phyloP scores from a whole-genome alignment of 2,888 invertebrate species.

The Rhodophaea formosa region DNA sequence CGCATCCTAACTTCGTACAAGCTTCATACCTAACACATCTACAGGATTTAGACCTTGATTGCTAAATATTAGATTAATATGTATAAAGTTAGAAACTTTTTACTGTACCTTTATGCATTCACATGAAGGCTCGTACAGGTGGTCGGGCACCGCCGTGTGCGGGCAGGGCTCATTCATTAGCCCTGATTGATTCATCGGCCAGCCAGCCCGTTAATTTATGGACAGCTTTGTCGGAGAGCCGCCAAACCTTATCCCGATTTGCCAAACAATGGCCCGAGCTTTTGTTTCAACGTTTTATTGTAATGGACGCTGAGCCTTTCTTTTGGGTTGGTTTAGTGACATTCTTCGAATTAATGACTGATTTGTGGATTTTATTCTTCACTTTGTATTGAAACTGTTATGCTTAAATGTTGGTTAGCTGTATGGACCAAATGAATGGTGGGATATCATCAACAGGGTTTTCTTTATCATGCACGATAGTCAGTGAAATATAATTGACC shows the following conservation, averaged over 20 bases:
- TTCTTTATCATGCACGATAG: no score
- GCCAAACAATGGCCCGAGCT: constrained; percentile 57
- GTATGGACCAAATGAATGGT: no score
- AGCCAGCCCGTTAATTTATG: constrained; percentile 67
- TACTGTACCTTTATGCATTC: background rate
- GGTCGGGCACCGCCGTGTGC: constrained; percentile 53
- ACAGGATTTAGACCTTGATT: no score
- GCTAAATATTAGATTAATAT: no score
- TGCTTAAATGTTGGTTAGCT: no score
- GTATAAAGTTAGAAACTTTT: no score
- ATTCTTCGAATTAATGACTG: background rate
- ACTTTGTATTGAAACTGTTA: no score
- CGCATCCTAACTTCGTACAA: no score
- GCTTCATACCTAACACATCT: no score
- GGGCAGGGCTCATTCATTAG: constrained; percentile 65
- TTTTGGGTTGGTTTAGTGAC: constrained; percentile 12
- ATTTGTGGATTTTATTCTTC: background rate
- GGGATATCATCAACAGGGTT: no score
- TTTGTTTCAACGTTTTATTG: constrained; percentile 44
- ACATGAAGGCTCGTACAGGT: constrained; percentile 28
- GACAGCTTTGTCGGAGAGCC: constrained; percentile 59
- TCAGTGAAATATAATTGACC: no score
- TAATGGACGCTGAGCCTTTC: constrained; percentile 7
- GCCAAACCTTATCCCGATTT: constrained; percentile 45
- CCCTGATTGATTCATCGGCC: constrained; percentile 75